These are phyloP conservation scores for Nesospiza acunhae DNA, from an alignment of 2,113 vertebrate species.

Conservation along the genomic window DNA sequence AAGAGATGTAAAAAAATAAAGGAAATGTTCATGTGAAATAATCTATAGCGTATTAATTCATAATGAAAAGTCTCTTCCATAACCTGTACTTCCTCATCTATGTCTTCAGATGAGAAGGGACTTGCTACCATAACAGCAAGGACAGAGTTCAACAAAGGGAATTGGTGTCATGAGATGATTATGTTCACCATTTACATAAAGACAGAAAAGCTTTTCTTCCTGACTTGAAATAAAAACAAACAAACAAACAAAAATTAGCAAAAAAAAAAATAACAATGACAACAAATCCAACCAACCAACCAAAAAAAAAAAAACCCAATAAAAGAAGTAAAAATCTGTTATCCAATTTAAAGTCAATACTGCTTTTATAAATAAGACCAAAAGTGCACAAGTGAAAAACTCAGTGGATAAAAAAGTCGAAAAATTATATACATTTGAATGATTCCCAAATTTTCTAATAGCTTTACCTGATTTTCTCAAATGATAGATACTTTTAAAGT, in stretches of 20 bases:
- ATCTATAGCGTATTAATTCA: neutral
- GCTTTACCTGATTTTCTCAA: neutral
- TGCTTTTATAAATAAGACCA: neutral
- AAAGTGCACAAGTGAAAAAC: neutral
- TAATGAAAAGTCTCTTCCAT: neutral
- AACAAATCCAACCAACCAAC: neutral
- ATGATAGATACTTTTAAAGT: neutral
- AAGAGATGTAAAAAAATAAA: neutral
- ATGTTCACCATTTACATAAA: neutral
- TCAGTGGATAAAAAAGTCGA: neutral
- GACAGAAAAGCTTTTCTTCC: neutral
- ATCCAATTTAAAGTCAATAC: neutral
- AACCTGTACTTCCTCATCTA: neutral
- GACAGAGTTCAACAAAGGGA: neutral
- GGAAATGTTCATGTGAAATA: neutral
- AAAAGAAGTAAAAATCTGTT: neutral
- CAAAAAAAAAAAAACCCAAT: rapidly evolving
- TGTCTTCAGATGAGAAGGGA: neutral
- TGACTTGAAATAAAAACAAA: neutral
- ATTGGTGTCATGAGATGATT: neutral
- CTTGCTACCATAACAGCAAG: neutral
- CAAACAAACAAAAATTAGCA: neutral
- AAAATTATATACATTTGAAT: neutral
- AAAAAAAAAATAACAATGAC: neutral
- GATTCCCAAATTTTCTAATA: neutral